phyloP scores from a whole-genome alignment of 2,888 invertebrate genomes.

The Sinelater perroti region DNA sequence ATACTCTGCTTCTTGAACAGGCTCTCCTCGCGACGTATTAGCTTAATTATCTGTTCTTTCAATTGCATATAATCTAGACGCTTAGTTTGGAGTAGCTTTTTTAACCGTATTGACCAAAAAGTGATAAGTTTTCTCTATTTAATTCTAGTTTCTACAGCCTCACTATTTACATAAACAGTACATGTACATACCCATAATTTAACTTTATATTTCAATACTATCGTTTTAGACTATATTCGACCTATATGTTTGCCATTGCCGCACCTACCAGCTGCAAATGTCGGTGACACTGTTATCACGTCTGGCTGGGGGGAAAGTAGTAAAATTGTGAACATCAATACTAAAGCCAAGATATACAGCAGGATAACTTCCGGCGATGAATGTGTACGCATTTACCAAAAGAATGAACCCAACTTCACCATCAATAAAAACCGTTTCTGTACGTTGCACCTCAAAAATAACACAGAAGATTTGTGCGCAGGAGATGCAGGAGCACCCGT shows the following conservation, averaged over 20 bases:
- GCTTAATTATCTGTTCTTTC: too few species aligned
- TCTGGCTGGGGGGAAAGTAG: slow-evolving; percentile 10
- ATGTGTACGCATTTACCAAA: neutral
- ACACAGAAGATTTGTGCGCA: neutral
- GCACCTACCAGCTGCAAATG: neutral
- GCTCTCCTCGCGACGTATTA: too few species aligned
- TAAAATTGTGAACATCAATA: neutral
- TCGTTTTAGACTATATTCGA: slow-evolving; percentile 20
- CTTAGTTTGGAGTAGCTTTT: too few species aligned
- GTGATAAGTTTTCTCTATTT: too few species aligned
- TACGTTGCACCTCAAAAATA: neutral
- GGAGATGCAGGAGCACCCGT: slow-evolving; percentile 24
- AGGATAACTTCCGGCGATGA: neutral
- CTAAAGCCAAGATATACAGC: slow-evolving; percentile 4
- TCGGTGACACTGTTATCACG: neutral
- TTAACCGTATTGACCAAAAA: too few species aligned
- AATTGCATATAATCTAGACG: too few species aligned
- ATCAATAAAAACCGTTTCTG: slow-evolving; percentile 3
- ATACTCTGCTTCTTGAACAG: too few species aligned
- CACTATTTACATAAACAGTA: too few species aligned
- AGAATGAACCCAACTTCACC: too few species aligned
- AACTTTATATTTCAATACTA: too few species aligned
- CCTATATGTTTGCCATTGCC: slow-evolving; percentile 19
- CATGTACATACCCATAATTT: too few species aligned
- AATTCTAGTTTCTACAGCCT: too few species aligned